Conservation (phyloP, 2,888 invertebrate genomes). For the Lasius platythorax region DNA sequence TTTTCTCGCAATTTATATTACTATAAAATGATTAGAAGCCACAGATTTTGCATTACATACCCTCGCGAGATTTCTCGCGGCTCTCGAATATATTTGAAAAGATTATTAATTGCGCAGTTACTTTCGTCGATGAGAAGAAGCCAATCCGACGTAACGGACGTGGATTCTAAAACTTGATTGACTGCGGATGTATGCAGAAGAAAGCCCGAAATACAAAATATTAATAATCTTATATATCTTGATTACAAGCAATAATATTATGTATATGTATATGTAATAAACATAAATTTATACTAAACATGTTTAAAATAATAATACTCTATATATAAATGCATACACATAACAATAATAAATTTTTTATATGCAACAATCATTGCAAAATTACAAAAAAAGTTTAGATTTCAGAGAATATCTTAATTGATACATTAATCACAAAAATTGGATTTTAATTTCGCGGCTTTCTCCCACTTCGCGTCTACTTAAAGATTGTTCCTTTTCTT, state of each 20-base stretch:
- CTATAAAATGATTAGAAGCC: conserved; percentile 75
- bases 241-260: background rate
- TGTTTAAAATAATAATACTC: background rate
- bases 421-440: background rate
- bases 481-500: conserved; percentile 49
- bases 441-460: conserved; percentile 58
- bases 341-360: conserved; percentile 17
- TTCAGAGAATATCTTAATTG: background rate
- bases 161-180: conserved; percentile 60
- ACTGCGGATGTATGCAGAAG: conserved; percentile 56
- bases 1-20: conserved; percentile 61
- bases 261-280: conserved; percentile 4
- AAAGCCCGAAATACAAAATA: conserved; percentile 60
- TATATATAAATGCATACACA: background rate
- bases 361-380: background rate
- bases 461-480: conserved; percentile 60
- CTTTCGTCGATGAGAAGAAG: conserved; percentile 80
- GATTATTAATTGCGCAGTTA: conserved; percentile 74
- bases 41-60: conserved; percentile 59
- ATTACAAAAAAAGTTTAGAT: background rate
- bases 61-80: conserved; percentile 53
- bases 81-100: conserved; percentile 63
- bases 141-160: conserved; percentile 71
- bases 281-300: background rate
- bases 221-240: background rate